Evolutionary conservation across 2,113 vertebrate genomes (phyloP).

Genomic region (Charadrius vociferus): DNA sequence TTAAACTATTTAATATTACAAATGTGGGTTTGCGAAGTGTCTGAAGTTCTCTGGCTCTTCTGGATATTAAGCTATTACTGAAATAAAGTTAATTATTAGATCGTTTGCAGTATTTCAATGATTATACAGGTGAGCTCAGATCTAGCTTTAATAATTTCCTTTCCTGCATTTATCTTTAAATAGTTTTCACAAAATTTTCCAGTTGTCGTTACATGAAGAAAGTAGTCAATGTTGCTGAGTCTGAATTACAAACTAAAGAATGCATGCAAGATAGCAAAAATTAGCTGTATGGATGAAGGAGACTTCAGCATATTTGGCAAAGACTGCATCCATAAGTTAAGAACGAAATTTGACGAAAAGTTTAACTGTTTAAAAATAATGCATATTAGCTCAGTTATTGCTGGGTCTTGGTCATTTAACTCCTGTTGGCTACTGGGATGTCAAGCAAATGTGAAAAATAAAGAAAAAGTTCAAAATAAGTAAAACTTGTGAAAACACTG

Average conservation of each 20-base stretch:
- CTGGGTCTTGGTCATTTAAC: not conserved
- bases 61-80: not conserved
- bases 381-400: not conserved
- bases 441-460: not conserved
- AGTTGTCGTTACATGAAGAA: not conserved
- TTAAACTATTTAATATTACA: not conserved
- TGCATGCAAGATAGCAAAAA: not conserved
- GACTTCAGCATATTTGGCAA: not conserved
- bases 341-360: not conserved
- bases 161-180: not conserved
- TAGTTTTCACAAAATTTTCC: not conserved
- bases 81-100: not conserved
- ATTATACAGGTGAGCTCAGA: not conserved
- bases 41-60: not conserved
- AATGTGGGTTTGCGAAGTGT: not conserved
- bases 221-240: not conserved
- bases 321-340: not conserved
- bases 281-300: not conserved
- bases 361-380: not conserved
- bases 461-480: not conserved
- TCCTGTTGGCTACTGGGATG: not conserved
- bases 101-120: not conserved
- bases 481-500: not conserved
- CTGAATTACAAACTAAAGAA: not conserved
- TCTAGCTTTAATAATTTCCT: not conserved